Conservation (phyloP, 2,888 invertebrate species). For the Stenurella melanura region DNA sequence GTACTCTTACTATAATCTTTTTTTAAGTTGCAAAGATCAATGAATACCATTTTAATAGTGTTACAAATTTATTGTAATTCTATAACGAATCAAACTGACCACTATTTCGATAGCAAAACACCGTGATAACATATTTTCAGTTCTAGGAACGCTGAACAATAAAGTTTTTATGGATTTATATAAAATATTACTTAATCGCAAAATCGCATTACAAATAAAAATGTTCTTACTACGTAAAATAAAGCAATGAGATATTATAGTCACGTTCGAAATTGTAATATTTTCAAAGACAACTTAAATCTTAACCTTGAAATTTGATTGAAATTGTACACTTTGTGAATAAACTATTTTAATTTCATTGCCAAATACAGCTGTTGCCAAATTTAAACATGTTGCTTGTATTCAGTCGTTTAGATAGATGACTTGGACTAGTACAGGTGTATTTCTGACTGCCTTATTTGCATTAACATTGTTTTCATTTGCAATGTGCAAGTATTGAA, state of each 20-base stretch:
- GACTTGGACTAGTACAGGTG: not conserved
- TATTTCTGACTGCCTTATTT: slow-evolving; percentile 1
- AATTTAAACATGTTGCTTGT: slow-evolving; percentile 24
- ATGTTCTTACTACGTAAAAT: slow-evolving; percentile 9
- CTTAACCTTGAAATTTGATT: slow-evolving; percentile 40
- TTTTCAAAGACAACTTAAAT: slow-evolving; percentile 1
- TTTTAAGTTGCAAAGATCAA: not conserved
- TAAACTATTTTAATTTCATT: slow-evolving; percentile 39
- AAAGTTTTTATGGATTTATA: slow-evolving; percentile 4
- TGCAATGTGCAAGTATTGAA: not conserved
- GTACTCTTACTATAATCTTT: no score
- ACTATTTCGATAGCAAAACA: not conserved
- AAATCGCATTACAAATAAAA: not conserved
- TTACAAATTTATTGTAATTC: not conserved
- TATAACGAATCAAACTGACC: not conserved
- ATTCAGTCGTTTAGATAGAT: not conserved
- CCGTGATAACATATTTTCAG: not conserved
- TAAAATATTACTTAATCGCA: slow-evolving; percentile 18
- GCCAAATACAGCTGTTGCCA: slow-evolving; percentile 40
- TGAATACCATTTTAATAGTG: not conserved
- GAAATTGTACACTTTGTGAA: slow-evolving; percentile 39
- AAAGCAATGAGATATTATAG: not conserved
- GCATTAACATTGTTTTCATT: slow-evolving; percentile 8
- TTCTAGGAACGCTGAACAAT: slow-evolving; percentile 11
- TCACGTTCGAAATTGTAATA: slow-evolving; percentile 23